Evolutionary conservation across 1,140 invertebrate genomes (phyloP).

Genomic region (Calosoma granatense): DNA sequence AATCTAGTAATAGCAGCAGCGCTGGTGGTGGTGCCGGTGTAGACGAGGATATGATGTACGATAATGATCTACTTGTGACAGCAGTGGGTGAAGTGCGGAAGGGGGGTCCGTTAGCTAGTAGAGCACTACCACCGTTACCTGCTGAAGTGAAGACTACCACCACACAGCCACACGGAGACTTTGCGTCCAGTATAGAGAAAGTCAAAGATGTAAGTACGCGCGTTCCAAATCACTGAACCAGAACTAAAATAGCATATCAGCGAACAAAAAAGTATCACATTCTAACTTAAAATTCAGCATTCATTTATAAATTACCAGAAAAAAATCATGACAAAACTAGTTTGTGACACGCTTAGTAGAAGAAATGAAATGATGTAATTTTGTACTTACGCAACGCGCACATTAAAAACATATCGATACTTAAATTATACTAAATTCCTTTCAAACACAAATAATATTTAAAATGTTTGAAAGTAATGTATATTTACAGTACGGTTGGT

Average conservation of each 20-base stretch:
- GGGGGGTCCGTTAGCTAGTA: constrained; percentile 47
- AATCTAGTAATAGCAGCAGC: constrained; percentile 23
- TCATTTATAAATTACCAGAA: not conserved
- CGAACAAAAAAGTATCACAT: not conserved
- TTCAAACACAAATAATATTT: no score
- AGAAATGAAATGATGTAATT: no score
- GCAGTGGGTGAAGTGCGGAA: constrained; percentile 30
- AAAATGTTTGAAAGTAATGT: constrained; percentile 6
- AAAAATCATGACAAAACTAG: no score
- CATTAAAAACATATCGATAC: no score
- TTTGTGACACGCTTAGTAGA: no score
- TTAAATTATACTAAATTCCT: no score
- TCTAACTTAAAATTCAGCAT: not conserved
- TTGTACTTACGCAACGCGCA: no score
- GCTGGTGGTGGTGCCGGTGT: no score
- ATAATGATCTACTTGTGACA: constrained; percentile 21
- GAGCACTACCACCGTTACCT: constrained; percentile 73
- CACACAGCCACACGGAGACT: constrained; percentile 53
- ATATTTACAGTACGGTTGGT: constrained; percentile 83
- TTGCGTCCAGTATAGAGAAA: constrained; percentile 85
- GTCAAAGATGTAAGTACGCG: constrained; percentile 79
- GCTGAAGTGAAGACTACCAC: constrained; percentile 38
- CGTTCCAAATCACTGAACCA: constrained; percentile 1
- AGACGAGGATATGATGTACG: constrained; percentile 20
- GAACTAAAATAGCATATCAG: not conserved